Conservation (phyloP, 2,113 vertebrate genomes). For the Echinops telfairi region DNA sequence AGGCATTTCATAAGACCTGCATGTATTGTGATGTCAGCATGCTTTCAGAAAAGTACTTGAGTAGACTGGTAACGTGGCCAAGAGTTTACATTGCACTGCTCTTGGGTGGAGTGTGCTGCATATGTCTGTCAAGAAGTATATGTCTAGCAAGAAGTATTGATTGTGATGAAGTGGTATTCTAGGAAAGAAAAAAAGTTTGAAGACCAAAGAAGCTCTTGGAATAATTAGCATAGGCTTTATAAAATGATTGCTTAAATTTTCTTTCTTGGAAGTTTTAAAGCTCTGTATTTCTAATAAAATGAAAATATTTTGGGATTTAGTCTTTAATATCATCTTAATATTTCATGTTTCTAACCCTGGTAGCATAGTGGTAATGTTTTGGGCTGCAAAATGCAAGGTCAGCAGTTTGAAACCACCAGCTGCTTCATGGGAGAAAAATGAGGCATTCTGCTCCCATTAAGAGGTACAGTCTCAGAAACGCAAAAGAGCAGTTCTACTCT, state of each 20-base stretch:
- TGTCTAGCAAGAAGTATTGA: not conserved
- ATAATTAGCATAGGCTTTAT: not conserved
- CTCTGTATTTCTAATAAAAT: constrained; percentile 1
- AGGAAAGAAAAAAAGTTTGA: not conserved
- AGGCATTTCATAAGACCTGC: not conserved
- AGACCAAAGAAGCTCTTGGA: not conserved
- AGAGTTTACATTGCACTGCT: not conserved
- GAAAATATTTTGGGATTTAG: not conserved
- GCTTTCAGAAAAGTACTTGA: constrained; percentile 9
- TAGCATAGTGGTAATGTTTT: too few relatives aligned
- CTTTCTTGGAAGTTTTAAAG: constrained; percentile 3
- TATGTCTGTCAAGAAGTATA: too few relatives aligned
- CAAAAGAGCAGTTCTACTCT: too few relatives aligned
- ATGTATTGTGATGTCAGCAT: not conserved
- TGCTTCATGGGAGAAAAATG: too few relatives aligned
- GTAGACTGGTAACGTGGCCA: not conserved
- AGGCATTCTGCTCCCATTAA: too few relatives aligned
- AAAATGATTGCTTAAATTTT: not conserved
- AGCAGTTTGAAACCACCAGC: too few relatives aligned
- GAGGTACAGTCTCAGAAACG: too few relatives aligned
- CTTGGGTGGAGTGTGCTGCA: too few relatives aligned
- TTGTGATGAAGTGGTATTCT: not conserved
- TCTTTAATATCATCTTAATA: constrained; percentile 37
- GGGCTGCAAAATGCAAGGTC: too few relatives aligned
- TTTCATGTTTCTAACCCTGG: constrained; percentile 10